Conservation (phyloP, 2,113 vertebrate species). For the Brevimyrus niger region DNA sequence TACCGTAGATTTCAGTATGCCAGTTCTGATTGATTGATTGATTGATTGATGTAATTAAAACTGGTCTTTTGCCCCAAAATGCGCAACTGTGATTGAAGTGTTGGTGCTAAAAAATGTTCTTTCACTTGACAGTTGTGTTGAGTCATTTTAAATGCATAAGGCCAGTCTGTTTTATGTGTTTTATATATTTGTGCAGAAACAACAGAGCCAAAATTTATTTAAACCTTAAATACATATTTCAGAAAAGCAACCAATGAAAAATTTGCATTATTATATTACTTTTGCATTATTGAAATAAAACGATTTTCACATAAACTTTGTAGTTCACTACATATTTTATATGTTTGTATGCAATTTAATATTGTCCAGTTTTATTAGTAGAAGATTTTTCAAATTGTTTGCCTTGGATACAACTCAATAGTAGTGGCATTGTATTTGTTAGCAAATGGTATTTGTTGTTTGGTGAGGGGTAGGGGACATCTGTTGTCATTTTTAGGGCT, state of each 20-base stretch:
- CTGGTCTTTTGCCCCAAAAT: not conserved
- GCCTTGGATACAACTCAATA: not conserved
- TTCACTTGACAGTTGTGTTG: not conserved
- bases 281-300: constrained; percentile 11
- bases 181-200: not conserved
- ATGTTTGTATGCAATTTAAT: not conserved
- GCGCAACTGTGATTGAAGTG: not conserved
- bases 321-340: not conserved
- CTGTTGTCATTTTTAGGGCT: not conserved
- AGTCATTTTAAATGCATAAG: not conserved
- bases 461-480: not conserved
- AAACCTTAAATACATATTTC: not conserved
- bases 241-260: not conserved
- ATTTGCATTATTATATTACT: not conserved
- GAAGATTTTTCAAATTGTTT: not conserved
- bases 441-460: not conserved
- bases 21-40: not conserved
- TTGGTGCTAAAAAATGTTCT: not conserved
- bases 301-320: not conserved
- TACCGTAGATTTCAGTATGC: not conserved
- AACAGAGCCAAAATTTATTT: constrained; percentile 4
- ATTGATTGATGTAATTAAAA: constrained; percentile 10
- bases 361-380: not conserved
- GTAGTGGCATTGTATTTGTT: too few species aligned
- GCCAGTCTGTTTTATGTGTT: constrained; percentile 20